Base-by-base conservation (phyloP, 2,797 vertebrate genomes). In the Labroides dimidiatus region DNA sequence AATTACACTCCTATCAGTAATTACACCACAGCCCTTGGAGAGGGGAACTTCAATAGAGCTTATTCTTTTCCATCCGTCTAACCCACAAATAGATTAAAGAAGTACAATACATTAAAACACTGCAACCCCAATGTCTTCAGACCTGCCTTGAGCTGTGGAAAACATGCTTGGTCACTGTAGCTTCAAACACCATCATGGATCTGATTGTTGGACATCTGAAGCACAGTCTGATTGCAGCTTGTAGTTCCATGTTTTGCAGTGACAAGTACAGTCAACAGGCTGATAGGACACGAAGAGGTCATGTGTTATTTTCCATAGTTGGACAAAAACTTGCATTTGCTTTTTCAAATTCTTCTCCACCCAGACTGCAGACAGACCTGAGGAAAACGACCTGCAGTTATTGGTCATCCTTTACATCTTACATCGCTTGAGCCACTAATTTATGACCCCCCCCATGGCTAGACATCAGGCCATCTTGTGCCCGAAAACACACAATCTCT, bases 1-100 rank as follows among this genome's bases (percentile, higher is more conserved):
- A 91, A 93, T 93, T 92, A 91, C 87, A 89, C 84, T 69, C 72
- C 85, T 90, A 87, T 90, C 88, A 80, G 89, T 91, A 91, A 93
- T 93, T 93, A 90, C 78, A 88, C 82, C 73, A 15, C 70, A 59
- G 78, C 65, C 78, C 62, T 53, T 36, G 23, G 83, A 82, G 84
- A 88, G 72, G 14, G 48, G n/a, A 47, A 62, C 84, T 85, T 81
- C 72, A 78, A 65, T 76, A 71, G 70, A 81, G 81, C 65, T 47
- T 51, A 77, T 57, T 77, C 42, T 58, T 68, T 67, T 77, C 56
- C 48, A 59, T 71, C 59, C 60, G 68, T 77, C 61, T 66, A 42
- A 71, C 45, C 51, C 54, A 24, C 39, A 67, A 62, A 74, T 49
- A 69, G 63, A 73, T 65, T 53, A 45, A 71, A 11, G 54, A 9